Base-by-base conservation (phyloP, 2,797 vertebrate species). In the Molossus alvarezi region DNA sequence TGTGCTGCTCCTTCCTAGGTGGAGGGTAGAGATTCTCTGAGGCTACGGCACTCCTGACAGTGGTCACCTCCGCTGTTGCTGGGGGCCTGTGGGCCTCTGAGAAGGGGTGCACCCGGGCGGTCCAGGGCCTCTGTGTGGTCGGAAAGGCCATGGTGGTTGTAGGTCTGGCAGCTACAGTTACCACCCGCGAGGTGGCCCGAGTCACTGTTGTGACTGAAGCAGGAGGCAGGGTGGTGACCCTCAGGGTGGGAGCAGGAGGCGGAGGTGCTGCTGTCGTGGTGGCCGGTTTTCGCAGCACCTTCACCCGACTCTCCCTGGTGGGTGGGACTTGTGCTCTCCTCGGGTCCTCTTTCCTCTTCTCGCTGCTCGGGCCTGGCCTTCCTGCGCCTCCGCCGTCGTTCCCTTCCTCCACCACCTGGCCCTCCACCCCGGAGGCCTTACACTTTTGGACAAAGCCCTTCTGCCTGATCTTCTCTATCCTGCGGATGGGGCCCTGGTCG, bases 391-490 rank as follows among this genome's bases (percentile, higher is more conserved):
- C 94, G 0, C 97, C 98, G 27, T 98, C 97, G 86, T 97, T 91
- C 96, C 97, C 62, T 93, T 99, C 98, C 58, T 98, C 98, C 92
- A 99, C 98, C 97, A 99, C 99, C 85, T 99, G 99, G 13, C 99
- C 99, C 98, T 99, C 99, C 57, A 99, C 98, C 0, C 99, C 99
- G 6, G 99, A 99, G 72, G 98, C 99, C 98, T 98, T 99, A 85
- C 99, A 99, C 75, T 99, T 99, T 97, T 99, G 99, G 76, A 99
- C 98, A 77, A 99, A 99, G 41, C 99, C 99, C 95, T 99, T 99
- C 98, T 99, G 99, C 80, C 99, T 98, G 51, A 99, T 97, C 98
- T 99, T 99, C 98, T 99, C 99, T 84, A 99, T 98, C 98, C 98
- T 99, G 96, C 99, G 99, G 96, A 99, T 98, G 81, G 99, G 99